Evolutionary conservation across 2,797 vertebrate genomes (phyloP).

Genomic region (Intellagama lesueurii): DNA sequence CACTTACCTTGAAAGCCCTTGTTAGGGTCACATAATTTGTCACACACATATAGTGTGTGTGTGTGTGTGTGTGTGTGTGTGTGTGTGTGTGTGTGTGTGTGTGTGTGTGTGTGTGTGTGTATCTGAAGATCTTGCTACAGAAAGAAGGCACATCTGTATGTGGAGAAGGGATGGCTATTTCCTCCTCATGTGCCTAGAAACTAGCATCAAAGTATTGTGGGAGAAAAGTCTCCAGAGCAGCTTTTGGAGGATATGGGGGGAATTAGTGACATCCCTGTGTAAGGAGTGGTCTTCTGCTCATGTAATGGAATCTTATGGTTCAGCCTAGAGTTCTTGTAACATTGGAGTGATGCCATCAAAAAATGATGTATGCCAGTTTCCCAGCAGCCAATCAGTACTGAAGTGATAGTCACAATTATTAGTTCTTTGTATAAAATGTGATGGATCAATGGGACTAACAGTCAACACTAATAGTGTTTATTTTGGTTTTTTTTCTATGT

Average conservation of each 20-base stretch:
- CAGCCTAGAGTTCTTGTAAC: not conserved
- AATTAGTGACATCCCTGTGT: not conserved
- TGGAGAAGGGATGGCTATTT: not conserved
- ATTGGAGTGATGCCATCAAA: not conserved
- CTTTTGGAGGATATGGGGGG: not conserved
- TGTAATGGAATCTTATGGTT: not conserved
- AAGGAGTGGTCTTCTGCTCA: not conserved
- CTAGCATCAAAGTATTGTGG: not conserved
- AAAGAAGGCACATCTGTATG: not conserved
- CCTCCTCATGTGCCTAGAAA: not conserved
- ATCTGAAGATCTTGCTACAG: not conserved
- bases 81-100: not conserved
- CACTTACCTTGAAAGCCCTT: too few species aligned
- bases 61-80: not conserved
- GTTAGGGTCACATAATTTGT: too few species aligned
- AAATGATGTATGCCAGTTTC: not conserved
- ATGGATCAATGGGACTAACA: not conserved
- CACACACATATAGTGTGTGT: not conserved
- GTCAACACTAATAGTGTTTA: not conserved
- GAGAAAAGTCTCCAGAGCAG: not conserved
- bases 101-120: not conserved
- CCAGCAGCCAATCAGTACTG: not conserved
- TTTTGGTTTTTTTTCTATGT: not conserved
- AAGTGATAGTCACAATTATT: not conserved
- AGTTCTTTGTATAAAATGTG: not conserved